A percentile compares a stretch with the other conserved stretches of the same genome.
phyloP scores from a whole-genome alignment of 1,140 invertebrate species.

The Copidosoma floridanum region DNA sequence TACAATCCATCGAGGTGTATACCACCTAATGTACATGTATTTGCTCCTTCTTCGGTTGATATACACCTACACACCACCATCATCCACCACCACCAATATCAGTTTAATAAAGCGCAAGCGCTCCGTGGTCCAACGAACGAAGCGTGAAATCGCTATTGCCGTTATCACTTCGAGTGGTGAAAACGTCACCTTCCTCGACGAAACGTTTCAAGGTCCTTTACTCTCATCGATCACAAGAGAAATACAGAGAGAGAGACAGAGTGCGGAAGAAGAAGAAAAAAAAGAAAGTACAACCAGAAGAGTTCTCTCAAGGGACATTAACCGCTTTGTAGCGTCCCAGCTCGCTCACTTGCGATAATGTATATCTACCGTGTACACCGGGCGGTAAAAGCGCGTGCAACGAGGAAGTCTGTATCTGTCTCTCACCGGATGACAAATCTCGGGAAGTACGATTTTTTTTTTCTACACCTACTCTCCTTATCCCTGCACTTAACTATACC shows the following conservation, averaged over 20 bases:
- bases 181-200: not conserved
- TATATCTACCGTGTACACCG: too few relatives aligned
- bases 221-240: conserved; percentile 10
- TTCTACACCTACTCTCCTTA: not conserved
- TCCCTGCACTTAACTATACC: not conserved
- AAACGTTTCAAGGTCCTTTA: conserved; percentile 10
- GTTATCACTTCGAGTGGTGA: conserved; percentile 9
- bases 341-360: too few relatives aligned
- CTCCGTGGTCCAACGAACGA: not conserved
- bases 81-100: too few relatives aligned
- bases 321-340: conserved; percentile 1
- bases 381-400: conserved; percentile 8
- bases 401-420: conserved; percentile 35
- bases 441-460: conserved; percentile 17
- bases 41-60: too few relatives aligned
- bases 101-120: too few relatives aligned
- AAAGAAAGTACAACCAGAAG: not conserved
- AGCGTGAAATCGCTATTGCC: conserved; percentile 16
- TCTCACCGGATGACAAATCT: conserved; percentile 30
- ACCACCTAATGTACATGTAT: too few relatives aligned
- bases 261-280: not conserved
- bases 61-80: too few relatives aligned
- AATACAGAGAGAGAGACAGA: too few relatives aligned
- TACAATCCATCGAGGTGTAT: too few relatives aligned
- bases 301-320: conserved; percentile 14